Evolutionary conservation across 2,113 vertebrate species (phyloP), one percentile per base, ranked within the genome.

Genomic region (Casuarius casuarius): DNA sequence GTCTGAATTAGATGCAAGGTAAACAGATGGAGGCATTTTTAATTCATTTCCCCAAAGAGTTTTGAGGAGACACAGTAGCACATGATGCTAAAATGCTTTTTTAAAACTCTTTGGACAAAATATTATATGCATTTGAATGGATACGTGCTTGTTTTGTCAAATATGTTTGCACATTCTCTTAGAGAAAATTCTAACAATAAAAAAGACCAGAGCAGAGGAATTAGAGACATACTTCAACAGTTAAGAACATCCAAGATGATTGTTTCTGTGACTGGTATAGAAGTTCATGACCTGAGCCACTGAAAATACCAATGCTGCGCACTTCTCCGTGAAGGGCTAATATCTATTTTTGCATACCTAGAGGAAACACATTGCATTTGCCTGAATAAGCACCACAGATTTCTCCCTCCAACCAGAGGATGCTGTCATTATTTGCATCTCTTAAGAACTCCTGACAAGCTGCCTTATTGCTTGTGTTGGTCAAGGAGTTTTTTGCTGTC

Each of bases 21-120:
- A 97, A 97, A 95, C 92, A 97, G 87, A 97, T 94, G 92, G 96
- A 61, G 96, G 77, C 38, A 77, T 66, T 97, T 97, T 90, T 81
- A 97, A 97, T 96, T 95, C 63, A 94, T 91, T 95, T 98, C 90
- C 87, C 94, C 66, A 58, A 87, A 68, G 87, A 91, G 28, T 54
- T 96, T 42, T 94, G 73, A 96, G 89, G 71, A 91, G 35, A 8
- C 54, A 83, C 21, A 89, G 75, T n/a, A 94, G 67, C 40, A 92
- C 26, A 35, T 48, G 71, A 95, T 59, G 61, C 65, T 87, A 89
- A 71, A 87, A 63, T 49, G 42, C 6, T 65, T 84, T 79, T 87
- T 70, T 16, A 51, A 78, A 90, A 66, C 17, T 66, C 25, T 82
- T 59, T 70, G 42, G 51, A 68, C 73, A 71, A 95, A 96, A 66